A percentile compares a stretch with the other conserved stretches of the same genome.
Conservation (phyloP, 2,888 invertebrate species). For the Drosophila mimica region DNA sequence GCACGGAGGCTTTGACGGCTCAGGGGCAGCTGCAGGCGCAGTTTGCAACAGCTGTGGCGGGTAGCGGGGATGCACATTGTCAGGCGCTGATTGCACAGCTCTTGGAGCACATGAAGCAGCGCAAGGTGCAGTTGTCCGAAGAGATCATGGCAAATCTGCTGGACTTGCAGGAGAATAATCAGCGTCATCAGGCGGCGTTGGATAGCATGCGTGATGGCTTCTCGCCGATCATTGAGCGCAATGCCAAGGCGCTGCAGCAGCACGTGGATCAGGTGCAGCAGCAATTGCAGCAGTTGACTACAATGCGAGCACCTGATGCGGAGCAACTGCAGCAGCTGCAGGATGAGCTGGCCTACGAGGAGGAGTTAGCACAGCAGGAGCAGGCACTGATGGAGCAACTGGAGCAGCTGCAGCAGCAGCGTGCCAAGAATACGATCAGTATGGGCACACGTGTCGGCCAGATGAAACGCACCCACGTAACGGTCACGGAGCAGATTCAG, state of each 20-base stretch:
- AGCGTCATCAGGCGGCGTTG: constrained; percentile 68
- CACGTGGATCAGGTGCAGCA: constrained; percentile 61
- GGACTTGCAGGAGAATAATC: constrained; percentile 64
- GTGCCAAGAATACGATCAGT: constrained; percentile 76
- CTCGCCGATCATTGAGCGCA: constrained; percentile 54
- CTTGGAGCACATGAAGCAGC: constrained; percentile 68
- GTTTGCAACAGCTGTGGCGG: constrained; percentile 52
- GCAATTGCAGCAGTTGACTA: constrained; percentile 60
- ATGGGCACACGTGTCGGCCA: constrained; percentile 70
- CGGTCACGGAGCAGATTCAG: constrained; percentile 33
- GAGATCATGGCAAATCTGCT: constrained; percentile 70
- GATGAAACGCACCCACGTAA: constrained; percentile 54
- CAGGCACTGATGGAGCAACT: constrained; percentile 78
- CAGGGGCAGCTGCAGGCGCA: constrained; percentile 64
- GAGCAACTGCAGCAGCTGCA: constrained; percentile 59
- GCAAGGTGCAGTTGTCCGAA: constrained; percentile 57
- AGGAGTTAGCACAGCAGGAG: constrained; percentile 66
- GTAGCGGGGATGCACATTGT: constrained; percentile 65
- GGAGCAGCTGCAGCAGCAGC: constrained; percentile 83
- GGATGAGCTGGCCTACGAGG: constrained; percentile 60
- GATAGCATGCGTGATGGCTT: constrained; percentile 66
- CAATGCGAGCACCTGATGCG: constrained; percentile 49
- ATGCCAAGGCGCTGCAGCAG: constrained; percentile 45
- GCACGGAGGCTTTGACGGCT: constrained; percentile 57
- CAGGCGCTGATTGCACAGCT: constrained; percentile 53